These are phyloP conservation scores for Cryptotermes secundus DNA, from an alignment of 1,140 invertebrate species.

Conservation along the genomic window DNA sequence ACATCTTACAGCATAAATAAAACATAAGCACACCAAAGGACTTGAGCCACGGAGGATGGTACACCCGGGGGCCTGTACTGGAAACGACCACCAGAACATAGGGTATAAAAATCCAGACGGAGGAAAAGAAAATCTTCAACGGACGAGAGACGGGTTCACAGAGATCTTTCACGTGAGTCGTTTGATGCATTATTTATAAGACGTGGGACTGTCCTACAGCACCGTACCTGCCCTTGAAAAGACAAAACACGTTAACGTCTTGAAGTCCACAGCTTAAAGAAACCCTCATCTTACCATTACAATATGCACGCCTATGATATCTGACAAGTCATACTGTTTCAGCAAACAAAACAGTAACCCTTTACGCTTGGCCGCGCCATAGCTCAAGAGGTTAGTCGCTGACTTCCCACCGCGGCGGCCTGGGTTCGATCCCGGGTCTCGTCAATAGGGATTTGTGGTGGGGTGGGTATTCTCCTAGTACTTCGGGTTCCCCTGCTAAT, in stretches of 20 bases:
- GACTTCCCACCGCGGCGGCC: too few species aligned
- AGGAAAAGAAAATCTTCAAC: slow-evolving; percentile 15
- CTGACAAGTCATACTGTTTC: too few species aligned
- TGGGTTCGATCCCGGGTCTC: too few species aligned
- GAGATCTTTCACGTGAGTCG: background rate
- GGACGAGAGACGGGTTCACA: background rate
- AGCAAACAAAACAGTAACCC: too few species aligned
- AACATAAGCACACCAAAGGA: background rate
- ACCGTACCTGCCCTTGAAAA: background rate
- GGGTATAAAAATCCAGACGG: slow-evolving; percentile 4
- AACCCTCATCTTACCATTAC: background rate
- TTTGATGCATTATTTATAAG: slow-evolving; percentile 18
- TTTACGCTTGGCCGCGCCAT: too few species aligned
- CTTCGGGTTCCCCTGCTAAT: too few species aligned
- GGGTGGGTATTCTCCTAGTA: too few species aligned
- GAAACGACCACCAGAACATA: background rate
- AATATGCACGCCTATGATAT: background rate
- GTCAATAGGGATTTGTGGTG: too few species aligned
- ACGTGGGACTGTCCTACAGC: background rate
- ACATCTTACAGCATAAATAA: background rate
- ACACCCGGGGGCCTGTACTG: background rate
- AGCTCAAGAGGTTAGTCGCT: too few species aligned
- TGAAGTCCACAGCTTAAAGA: background rate
- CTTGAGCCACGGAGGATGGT: background rate
- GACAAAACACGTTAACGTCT: background rate